Conservation (phyloP, 1,140 invertebrate genomes). For the Neodiprion lecontei region DNA sequence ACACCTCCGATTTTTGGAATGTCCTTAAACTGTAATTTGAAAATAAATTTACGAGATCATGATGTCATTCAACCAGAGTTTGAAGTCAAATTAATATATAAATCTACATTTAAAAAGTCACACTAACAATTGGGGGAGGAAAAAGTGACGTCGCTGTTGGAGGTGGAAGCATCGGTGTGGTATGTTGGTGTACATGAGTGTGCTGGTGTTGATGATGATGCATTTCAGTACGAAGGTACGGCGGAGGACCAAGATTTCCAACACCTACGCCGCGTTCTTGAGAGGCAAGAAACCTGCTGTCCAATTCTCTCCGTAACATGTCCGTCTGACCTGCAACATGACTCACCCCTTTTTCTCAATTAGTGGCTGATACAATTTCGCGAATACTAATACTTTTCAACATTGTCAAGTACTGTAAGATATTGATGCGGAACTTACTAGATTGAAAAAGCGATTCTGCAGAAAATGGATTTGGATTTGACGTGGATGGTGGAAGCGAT, state of each 20-base stretch:
- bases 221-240: conserved; percentile 83
- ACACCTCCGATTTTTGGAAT: conserved; percentile 82
- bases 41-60: conserved; percentile 7
- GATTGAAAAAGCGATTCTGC: conserved; percentile 87
- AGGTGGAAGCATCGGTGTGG: conserved; percentile 68
- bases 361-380: conserved; percentile 28
- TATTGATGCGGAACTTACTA: conserved; percentile 65
- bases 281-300: conserved; percentile 86
- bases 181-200: conserved; percentile 89
- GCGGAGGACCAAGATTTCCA: conserved; percentile 62
- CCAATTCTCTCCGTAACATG: conserved; percentile 87
- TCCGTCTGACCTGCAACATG: conserved; percentile 77
- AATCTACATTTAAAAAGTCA: conserved; percentile 19
- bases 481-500: conserved; percentile 60
- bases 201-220: conserved; percentile 92
- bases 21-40: conserved; percentile 79
- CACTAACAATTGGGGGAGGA: conserved; percentile 68
- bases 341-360: conserved; percentile 53
- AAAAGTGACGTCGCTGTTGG: conserved; percentile 65
- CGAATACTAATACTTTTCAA: neutral
- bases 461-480: conserved; percentile 82
- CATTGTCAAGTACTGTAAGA: conserved; percentile 5
- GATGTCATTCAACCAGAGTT: neutral
- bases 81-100: conserved; percentile 4
- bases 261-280: conserved; percentile 70